Base-by-base conservation (phyloP, 2,797 vertebrate genomes). In the Trematomus bernacchii region DNA sequence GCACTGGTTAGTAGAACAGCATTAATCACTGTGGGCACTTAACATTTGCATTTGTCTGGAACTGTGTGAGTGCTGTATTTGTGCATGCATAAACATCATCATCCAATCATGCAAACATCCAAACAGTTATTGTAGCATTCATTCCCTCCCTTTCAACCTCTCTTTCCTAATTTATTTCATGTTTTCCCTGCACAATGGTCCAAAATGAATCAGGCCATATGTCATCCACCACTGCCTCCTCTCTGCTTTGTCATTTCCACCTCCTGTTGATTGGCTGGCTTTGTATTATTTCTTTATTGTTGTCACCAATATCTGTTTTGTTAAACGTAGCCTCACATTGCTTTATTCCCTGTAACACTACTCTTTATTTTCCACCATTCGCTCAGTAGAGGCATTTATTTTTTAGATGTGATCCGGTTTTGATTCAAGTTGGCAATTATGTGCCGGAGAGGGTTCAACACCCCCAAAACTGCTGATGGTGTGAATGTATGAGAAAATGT, bases 241-340 rank as follows among this genome's bases (percentile, higher is more conserved):
- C 68, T 81, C 68, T 50, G 86, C 72, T 76, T 62, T 79, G 61
- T 82, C 68, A 71, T 77, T 84, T 83, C 63, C 70, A 73, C 70
- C 78, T 85, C 37, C 68, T 83, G 72, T 80, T 90, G 84, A 82
- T 86, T 82, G 87, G 59, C 61, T 13, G 5, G 61, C 76, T 73
- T 42, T 53, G 58, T 67, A 64, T 80, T 73, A 84, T 80, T 68
- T 55, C 63, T 82, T 76, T 85, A 84, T 85, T 86, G 74, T 71
- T 79, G 48, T 82, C 61, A 66, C 68, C 61, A 73, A 86, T 87
- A 80, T 85, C 82, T 73, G 21, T 66, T 54, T 67, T 73, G 66
- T 69, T 78, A 83, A 86, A 69, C 15, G 12, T 27, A 76, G 53
- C 58, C 65, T 82, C 66, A 70, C 70, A 61, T 77, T n/a, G 70